Conservation (phyloP, 2,888 invertebrate genomes). For the Rutpela maculata region DNA sequence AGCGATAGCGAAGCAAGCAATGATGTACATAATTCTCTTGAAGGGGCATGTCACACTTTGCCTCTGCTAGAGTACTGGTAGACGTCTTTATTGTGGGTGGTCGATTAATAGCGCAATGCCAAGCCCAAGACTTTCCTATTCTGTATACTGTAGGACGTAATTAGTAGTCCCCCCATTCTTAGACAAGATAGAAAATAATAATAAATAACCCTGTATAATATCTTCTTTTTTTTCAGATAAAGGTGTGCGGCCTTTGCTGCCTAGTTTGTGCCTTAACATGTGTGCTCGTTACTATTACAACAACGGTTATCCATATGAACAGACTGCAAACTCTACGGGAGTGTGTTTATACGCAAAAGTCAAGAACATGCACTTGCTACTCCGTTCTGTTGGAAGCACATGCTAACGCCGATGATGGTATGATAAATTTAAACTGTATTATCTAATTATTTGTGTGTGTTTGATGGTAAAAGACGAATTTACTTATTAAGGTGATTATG, state of each 20-base stretch:
- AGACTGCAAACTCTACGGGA: conserved; percentile 90
- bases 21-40: too few relatives aligned
- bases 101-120: too few relatives aligned
- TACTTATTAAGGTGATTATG: too few relatives aligned
- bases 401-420: conserved; percentile 79
- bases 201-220: background rate
- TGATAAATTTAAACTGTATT: conserved; percentile 35
- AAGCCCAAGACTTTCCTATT: too few relatives aligned
- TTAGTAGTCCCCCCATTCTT: too few relatives aligned
- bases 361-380: conserved; percentile 87
- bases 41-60: too few relatives aligned
- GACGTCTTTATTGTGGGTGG: too few relatives aligned
- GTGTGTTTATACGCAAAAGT: conserved; percentile 89
- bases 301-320: conserved; percentile 94
- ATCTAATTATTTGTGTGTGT: background rate
- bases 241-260: conserved; percentile 91
- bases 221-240: conserved; percentile 80
- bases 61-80: too few relatives aligned
- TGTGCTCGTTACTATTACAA: conserved; percentile 91
- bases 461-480: too few relatives aligned
- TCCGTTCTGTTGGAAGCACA: conserved; percentile 83
- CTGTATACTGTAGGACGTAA: too few relatives aligned
- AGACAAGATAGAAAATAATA: too few relatives aligned
- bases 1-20: too few relatives aligned
- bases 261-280: conserved; percentile 91